A percentile compares a stretch with the other conserved stretches of the same genome.
phyloP scores from a whole-genome alignment of 2,888 invertebrate genomes.

The Leistus spinibarbis region DNA sequence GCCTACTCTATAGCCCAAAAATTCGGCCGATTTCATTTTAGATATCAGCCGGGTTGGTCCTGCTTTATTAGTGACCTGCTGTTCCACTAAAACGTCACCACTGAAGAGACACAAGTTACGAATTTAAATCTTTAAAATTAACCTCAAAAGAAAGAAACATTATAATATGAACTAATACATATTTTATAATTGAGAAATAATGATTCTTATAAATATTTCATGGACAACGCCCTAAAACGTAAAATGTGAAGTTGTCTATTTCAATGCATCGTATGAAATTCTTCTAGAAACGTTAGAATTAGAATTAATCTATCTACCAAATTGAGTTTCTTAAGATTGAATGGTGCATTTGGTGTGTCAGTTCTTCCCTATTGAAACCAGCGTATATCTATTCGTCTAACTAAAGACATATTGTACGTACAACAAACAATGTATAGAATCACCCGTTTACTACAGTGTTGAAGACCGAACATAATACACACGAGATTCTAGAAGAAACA shows the following conservation, averaged over 20 bases:
- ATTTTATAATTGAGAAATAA: too few species aligned
- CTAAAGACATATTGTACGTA: conserved; percentile 31
- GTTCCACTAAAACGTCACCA: not conserved
- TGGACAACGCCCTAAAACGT: not conserved
- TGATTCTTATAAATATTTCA: too few species aligned
- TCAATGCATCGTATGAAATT: not conserved
- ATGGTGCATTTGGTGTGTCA: not conserved
- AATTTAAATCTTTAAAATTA: too few species aligned
- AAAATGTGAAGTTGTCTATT: not conserved
- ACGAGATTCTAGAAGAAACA: not conserved
- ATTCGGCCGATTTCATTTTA: conserved; percentile 26
- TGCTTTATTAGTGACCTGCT: conserved; percentile 2
- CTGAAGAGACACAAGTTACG: not conserved
- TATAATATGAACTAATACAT: too few species aligned
- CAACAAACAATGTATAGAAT: conserved; percentile 25
- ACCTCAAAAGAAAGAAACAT: too few species aligned
- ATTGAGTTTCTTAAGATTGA: not conserved
- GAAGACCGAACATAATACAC: conserved; percentile 10
- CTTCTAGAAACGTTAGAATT: too few species aligned
- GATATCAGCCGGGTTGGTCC: conserved; percentile 12
- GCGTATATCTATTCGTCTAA: not conserved
- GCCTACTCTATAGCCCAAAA: conserved; percentile 7
- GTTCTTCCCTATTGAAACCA: not conserved
- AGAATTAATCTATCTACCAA: not conserved
- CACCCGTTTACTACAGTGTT: conserved; percentile 10